These are phyloP conservation scores for Coluber constrictor DNA, from an alignment of 2,797 vertebrate genomes.

Conservation along the genomic window DNA sequence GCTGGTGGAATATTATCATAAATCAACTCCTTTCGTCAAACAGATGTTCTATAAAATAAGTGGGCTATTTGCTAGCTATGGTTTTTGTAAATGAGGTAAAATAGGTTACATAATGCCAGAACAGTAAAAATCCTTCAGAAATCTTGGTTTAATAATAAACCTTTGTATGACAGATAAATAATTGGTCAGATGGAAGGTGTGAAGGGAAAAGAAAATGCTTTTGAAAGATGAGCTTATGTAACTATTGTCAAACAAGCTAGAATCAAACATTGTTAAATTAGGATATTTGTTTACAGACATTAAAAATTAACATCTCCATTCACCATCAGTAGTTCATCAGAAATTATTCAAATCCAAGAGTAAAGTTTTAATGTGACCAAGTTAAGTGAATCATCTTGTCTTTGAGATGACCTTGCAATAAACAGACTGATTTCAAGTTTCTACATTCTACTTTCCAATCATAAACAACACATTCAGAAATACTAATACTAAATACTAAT, in stretches of 20 bases:
- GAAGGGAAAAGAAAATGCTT: conserved; percentile 49
- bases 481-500: conserved; percentile 32
- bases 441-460: conserved; percentile 28
- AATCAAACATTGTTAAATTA: conserved; percentile 59
- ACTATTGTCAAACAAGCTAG: conserved; percentile 60
- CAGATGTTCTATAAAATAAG: conserved; percentile 28
- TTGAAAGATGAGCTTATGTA: conserved; percentile 51
- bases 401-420: conserved; percentile 45
- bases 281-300: conserved; percentile 60
- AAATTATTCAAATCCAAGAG: conserved; percentile 48
- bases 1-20: conserved; percentile 42
- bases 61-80: conserved; percentile 46
- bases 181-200: conserved; percentile 18
- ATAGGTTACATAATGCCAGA: conserved; percentile 51
- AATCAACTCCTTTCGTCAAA: conserved; percentile 24
- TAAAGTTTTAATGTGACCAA: conserved; percentile 38
- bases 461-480: conserved; percentile 32
- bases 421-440: conserved; percentile 40
- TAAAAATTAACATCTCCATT: conserved; percentile 61
- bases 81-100: conserved; percentile 55
- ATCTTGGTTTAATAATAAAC: conserved; percentile 57
- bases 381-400: conserved; percentile 57
- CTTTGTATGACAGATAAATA: conserved; percentile 48
- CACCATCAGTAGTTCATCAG: conserved; percentile 52
- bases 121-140: conserved; percentile 64